phyloP scores from a whole-genome alignment of 2,113 vertebrate genomes.

The Chinchilla lanigera region DNA sequence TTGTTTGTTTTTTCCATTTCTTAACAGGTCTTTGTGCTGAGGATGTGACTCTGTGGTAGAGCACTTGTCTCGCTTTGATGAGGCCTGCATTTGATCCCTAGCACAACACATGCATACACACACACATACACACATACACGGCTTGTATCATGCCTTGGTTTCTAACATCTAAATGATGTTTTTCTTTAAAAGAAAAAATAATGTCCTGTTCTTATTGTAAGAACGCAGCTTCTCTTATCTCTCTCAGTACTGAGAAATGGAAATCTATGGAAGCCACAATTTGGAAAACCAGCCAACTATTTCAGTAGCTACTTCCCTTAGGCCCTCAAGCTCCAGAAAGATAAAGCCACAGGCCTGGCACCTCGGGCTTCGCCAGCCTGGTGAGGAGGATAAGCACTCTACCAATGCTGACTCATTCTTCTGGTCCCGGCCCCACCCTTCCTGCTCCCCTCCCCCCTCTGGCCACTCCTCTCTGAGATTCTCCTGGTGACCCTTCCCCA shows the following conservation, averaged over 20 bases:
- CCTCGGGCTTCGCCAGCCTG: not conserved
- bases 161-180: not conserved
- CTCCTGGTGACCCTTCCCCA: not conserved
- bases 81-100: not conserved
- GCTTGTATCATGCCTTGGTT: not conserved
- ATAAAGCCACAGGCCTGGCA: conserved; percentile 43
- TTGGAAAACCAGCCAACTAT: not conserved
- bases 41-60: not conserved
- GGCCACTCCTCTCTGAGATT: too few species aligned
- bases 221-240: not conserved
- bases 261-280: conserved; percentile 30
- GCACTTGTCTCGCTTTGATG: not conserved
- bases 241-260: not conserved
- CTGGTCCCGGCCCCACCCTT: not conserved
- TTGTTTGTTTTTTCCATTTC: not conserved
- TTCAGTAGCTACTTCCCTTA: not conserved
- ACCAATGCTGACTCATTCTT: conserved; percentile 6
- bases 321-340: not conserved
- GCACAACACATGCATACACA: not conserved
- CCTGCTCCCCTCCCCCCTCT: not conserved
- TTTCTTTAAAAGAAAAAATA: conserved; percentile 6
- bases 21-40: not conserved
- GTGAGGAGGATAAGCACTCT: not conserved
- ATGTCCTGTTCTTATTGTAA: conserved; percentile 40
- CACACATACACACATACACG: not conserved